Percentiles rank a stretch among this genome's conserved stretches.
Conservation (phyloP, 1,140 invertebrate genomes). For the Drosophila sproati region DNA sequence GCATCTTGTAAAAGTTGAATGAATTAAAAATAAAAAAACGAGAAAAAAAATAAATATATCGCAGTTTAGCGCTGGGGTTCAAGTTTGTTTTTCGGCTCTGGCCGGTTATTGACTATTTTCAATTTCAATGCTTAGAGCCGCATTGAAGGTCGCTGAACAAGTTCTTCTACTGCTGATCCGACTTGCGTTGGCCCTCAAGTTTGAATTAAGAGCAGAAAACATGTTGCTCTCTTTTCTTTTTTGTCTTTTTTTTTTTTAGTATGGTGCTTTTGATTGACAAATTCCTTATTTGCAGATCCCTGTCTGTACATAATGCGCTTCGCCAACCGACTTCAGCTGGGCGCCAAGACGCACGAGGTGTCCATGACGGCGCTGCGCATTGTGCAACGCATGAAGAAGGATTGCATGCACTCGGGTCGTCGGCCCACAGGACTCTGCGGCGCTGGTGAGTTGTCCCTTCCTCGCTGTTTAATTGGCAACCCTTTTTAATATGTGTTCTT, state of each 20-base stretch:
- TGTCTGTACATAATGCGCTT: slow-evolving; percentile 97
- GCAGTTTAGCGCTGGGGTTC: slow-evolving; percentile 65
- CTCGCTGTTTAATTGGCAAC: neutral
- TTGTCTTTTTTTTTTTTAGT: neutral
- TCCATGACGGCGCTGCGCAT: slow-evolving; percentile 97
- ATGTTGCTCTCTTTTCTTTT: neutral
- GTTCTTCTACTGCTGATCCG: slow-evolving; percentile 55
- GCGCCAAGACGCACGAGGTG: slow-evolving; percentile 95
- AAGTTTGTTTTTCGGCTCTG: slow-evolving; percentile 68
- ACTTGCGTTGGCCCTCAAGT: slow-evolving; percentile 9
- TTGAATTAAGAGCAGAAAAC: neutral
- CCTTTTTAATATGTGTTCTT: neutral
- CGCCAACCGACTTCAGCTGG: slow-evolving; percentile 97
- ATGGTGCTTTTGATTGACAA: slow-evolving; percentile 13
- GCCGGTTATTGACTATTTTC: slow-evolving; percentile 69
- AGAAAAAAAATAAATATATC: slow-evolving; percentile 17
- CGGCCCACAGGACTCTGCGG: slow-evolving; percentile 98
- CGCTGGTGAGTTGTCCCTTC: slow-evolving; percentile 88
- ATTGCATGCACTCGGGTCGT: slow-evolving; percentile 98
- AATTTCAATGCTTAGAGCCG: slow-evolving; percentile 68
- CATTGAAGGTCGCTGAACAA: slow-evolving; percentile 72
- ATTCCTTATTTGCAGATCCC: slow-evolving; percentile 90
- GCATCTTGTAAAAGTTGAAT: slow-evolving; percentile 75
- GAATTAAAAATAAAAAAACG: slow-evolving; percentile 52
- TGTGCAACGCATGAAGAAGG: slow-evolving; percentile 98